Conservation (phyloP, 2,797 vertebrate genomes). For the Tragelaphus eurycerus region DNA sequence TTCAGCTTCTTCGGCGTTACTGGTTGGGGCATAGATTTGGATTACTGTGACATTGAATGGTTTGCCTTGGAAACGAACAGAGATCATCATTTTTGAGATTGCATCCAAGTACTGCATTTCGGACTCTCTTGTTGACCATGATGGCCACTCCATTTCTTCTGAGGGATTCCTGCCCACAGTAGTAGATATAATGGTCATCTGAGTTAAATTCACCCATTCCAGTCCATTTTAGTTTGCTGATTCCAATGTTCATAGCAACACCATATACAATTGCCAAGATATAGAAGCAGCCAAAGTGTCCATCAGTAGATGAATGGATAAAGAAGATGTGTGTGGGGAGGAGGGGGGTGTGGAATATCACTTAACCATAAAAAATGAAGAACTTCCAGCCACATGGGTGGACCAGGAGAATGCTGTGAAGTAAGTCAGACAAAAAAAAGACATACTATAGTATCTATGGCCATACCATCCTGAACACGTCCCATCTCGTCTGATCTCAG, state of each 20-base stretch:
- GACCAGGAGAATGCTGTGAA: background rate
- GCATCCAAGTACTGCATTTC: too few relatives aligned
- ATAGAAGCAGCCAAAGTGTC: background rate
- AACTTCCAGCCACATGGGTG: background rate
- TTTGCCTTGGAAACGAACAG: too few relatives aligned
- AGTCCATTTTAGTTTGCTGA: too few relatives aligned
- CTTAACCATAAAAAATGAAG: background rate
- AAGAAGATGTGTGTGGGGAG: background rate
- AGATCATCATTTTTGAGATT: too few relatives aligned
- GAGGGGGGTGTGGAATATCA: background rate
- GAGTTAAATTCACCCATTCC: too few relatives aligned
- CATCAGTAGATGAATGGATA: background rate
- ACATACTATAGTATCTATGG: background rate
- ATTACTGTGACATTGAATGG: too few relatives aligned
- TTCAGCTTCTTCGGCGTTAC: too few relatives aligned
- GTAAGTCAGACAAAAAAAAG: background rate
- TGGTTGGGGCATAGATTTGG: too few relatives aligned
- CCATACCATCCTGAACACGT: fast-evolving
- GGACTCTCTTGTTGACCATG: too few relatives aligned
- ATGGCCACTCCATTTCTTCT: too few relatives aligned
- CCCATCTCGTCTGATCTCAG: background rate
- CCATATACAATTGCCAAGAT: background rate
- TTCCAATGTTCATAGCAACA: background rate
- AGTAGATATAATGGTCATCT: too few relatives aligned
- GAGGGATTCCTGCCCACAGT: too few relatives aligned